Evolutionary conservation across 2,888 invertebrate genomes (phyloP).

Genomic region (Drosophila phalerata): DNA sequence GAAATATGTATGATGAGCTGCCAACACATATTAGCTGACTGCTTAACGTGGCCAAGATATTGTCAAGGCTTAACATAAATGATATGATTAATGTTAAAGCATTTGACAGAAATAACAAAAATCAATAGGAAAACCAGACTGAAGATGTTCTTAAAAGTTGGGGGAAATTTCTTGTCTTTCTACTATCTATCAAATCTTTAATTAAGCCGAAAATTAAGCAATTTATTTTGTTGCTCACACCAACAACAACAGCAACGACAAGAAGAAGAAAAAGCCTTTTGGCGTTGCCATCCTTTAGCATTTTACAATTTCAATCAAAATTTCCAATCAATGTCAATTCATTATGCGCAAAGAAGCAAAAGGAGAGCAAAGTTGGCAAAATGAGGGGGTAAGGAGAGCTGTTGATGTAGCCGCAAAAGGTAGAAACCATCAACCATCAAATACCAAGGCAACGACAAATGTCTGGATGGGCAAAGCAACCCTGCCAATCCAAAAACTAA

Average conservation of each 20-base stretch:
- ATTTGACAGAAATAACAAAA: constrained; percentile 16
- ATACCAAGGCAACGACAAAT: constrained; percentile 52
- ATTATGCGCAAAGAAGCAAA: constrained; percentile 66
- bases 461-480: constrained; percentile 55
- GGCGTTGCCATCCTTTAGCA: constrained; percentile 53
- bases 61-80: constrained; percentile 39
- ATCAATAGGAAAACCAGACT: background rate
- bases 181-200: constrained; percentile 71
- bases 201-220: constrained; percentile 82
- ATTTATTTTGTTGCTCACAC: constrained; percentile 68
- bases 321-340: constrained; percentile 85
- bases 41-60: constrained; percentile 32
- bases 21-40: constrained; percentile 13
- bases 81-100: constrained; percentile 54
- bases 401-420: constrained; percentile 49
- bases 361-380: background rate
- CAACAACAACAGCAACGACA: constrained; percentile 7
- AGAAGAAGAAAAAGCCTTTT: constrained; percentile 30
- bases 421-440: constrained; percentile 24
- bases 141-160: background rate
- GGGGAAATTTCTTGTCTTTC: background rate
- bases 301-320: constrained; percentile 83
- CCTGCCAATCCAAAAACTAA: constrained; percentile 27
- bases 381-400: background rate
- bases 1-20: constrained; percentile 6